phyloP scores from a whole-genome alignment of 1,140 invertebrate species.

The Rhopalosiphum maidis region DNA sequence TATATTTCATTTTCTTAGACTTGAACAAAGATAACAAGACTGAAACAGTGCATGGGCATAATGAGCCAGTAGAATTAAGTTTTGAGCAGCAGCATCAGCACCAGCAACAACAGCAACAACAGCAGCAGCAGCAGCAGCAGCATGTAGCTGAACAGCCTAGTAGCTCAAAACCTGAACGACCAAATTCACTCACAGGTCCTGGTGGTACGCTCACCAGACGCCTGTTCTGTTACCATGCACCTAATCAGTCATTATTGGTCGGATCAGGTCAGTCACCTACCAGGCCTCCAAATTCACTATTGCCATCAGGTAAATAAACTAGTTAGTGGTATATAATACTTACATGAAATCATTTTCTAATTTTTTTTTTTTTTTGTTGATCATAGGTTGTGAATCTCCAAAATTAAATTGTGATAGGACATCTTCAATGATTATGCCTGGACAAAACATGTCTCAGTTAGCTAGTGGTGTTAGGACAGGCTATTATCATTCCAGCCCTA shows the following conservation, averaged over 20 bases:
- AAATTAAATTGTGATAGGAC: constrained; percentile 53
- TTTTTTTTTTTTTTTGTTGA: neutral
- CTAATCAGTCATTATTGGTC: constrained; percentile 38
- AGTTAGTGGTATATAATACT: neutral
- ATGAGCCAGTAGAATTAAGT: constrained; percentile 37
- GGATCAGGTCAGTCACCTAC: constrained; percentile 42
- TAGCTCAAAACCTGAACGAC: constrained; percentile 58
- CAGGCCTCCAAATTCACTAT: constrained; percentile 46
- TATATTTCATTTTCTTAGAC: constrained; percentile 1
- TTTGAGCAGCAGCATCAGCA: constrained; percentile 29
- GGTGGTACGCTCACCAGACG: constrained; percentile 57
- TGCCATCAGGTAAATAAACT: constrained; percentile 15
- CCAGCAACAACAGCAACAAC: too few species aligned
- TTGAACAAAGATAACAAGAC: constrained; percentile 57
- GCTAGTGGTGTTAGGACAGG: constrained; percentile 35
- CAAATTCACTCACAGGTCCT: constrained; percentile 55
- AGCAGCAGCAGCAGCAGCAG: neutral
- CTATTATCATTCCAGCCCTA: constrained; percentile 56
- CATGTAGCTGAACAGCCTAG: constrained; percentile 48
- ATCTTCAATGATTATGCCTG: constrained; percentile 37
- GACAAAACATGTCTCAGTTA: constrained; percentile 48
- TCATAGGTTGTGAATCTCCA: constrained; percentile 44
- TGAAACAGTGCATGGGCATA: constrained; percentile 48
- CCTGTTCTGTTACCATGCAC: constrained; percentile 59
- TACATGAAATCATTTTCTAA: neutral